Evolutionary conservation across 2,888 invertebrate species (phyloP).

Genomic region (Brenthis daphne): DNA sequence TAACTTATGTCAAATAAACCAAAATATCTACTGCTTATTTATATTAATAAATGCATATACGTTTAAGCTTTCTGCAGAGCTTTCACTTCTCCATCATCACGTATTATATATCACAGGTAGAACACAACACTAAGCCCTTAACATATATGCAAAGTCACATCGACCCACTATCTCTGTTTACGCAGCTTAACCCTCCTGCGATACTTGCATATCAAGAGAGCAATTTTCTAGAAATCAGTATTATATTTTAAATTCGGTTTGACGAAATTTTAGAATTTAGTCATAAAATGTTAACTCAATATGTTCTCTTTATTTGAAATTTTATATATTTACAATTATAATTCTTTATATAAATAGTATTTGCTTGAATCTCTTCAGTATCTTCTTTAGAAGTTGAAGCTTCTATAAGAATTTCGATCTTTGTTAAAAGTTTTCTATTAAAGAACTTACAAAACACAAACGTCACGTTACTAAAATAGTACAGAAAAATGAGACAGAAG

Average conservation of each 20-base stretch:
- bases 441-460: too few species aligned
- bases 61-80: background rate
- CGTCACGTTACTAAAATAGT: too few species aligned
- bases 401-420: too few species aligned
- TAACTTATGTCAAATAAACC: too few species aligned
- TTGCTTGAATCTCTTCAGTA: too few species aligned
- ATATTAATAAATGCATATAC: background rate
- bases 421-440: too few species aligned
- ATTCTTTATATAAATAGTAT: too few species aligned
- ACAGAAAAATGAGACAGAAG: too few species aligned
- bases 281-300: background rate
- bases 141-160: conserved; percentile 66
- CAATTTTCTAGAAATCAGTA: background rate
- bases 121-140: conserved; percentile 39
- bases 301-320: too few species aligned
- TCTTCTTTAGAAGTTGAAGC: too few species aligned
- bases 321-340: too few species aligned
- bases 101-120: conserved; percentile 3
- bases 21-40: background rate
- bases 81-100: background rate
- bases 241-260: background rate
- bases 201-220: conserved; percentile 9
- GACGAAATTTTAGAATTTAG: background rate
- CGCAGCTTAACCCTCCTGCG: conserved; percentile 45
- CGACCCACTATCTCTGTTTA: conserved; percentile 61